Evolutionary conservation across 1,140 invertebrate genomes (phyloP), one percentile per base, ranked within the genome.

Genomic region (Drosophila melanica): DNA sequence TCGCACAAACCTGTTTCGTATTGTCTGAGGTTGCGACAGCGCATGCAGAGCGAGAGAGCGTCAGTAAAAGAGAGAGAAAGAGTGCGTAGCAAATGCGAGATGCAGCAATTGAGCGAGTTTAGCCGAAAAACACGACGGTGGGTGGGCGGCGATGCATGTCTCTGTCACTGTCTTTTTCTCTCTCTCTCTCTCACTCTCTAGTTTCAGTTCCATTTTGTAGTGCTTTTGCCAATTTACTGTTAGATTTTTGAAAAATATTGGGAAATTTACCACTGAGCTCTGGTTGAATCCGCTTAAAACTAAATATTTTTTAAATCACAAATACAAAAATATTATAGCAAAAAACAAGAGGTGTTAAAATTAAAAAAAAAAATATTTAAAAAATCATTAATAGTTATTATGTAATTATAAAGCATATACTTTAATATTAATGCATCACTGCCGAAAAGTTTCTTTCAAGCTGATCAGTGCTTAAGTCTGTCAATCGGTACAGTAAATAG

Each of bases 1-100:
- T 75, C 72, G 72, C 82, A 57, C 79, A 81, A 87, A 82, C 50
- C 76, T 53, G 50, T 60, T 89, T 87, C 79, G 73, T 65, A 67
- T 82, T 87, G 82, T 87, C 79, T 77, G 62, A 87, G 82, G 82
- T 79, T 77, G 41, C 23, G 79, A 64, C 47, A 58, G 11, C 23
- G 39, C 37, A 27, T 48, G 37, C 35, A 14, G 33, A 11, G 12
- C 10, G 20, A 39, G 3, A 62, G 55, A 45, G 48, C 35, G 39
- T 53, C 12, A 39, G 50, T 37, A 16, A 58, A 35, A 20, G 14
- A 64, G 35, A 48, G 30, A 45, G 20, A 42, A 45, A 16, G 16
- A 45, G 30, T 8, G 9, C 4, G 12, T 35, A 53, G 45, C 7
- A 27, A 6, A 18, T 8, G 30, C 14, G 23, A 42, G 37, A 41